phyloP scores from a whole-genome alignment of 1,140 invertebrate genomes.

The Caligus rogercresseyi region DNA sequence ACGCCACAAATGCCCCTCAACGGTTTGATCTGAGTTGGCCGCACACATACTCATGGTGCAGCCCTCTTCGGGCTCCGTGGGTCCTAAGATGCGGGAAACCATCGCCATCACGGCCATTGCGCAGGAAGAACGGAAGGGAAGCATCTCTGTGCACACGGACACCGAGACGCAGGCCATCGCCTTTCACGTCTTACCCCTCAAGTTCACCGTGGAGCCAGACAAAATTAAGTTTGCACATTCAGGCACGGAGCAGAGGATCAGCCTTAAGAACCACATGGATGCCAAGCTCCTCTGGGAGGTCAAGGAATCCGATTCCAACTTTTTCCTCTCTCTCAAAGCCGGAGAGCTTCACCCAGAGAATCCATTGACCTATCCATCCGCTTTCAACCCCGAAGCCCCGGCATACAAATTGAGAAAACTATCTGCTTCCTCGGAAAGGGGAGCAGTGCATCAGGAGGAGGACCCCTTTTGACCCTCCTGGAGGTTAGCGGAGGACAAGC shows the following conservation, averaged over 20 bases:
- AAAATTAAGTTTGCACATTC: background rate
- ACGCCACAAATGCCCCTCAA: background rate
- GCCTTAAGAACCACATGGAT: background rate
- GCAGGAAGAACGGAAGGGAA: background rate
- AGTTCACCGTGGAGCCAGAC: background rate
- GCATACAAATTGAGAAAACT: background rate
- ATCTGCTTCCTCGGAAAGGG: background rate
- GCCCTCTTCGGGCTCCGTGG: background rate
- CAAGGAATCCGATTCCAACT: background rate
- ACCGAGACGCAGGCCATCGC: background rate
- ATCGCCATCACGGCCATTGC: background rate
- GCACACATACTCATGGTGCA: background rate
- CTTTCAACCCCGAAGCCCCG: background rate
- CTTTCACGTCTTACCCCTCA: background rate
- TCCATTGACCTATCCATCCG: background rate
- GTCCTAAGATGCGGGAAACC: background rate
- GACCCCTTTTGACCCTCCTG: background rate
- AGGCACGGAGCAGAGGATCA: background rate
- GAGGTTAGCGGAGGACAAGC: background rate
- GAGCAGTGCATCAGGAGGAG: background rate
- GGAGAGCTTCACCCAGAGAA: background rate
- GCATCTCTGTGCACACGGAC: background rate
- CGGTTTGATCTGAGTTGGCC: background rate
- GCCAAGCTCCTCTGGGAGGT: background rate
- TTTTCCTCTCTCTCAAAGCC: background rate